phyloP scores from a whole-genome alignment of 2,797 vertebrate species.

The Malurus leucopterus region DNA sequence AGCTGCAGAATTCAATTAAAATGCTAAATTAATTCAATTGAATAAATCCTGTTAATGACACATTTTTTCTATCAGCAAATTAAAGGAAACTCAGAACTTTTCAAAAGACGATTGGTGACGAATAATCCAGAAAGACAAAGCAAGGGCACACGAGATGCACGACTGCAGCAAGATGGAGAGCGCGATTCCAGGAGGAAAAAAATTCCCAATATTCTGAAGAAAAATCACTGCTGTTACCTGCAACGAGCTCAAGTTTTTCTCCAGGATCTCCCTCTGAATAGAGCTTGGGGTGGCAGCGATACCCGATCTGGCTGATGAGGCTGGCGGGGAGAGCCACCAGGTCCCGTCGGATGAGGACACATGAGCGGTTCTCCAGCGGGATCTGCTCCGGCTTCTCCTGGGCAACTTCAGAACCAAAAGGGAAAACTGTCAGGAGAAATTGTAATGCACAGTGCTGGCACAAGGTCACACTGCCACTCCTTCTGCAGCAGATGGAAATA shows the following conservation, averaged over 20 bases:
- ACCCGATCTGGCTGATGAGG: conserved; percentile 97
- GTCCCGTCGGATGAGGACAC: conserved; percentile 93
- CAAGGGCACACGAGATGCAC: background rate
- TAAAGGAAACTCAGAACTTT: conserved; percentile 31
- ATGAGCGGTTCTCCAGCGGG: conserved; percentile 92
- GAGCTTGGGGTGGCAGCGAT: conserved; percentile 97
- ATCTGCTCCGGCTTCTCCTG: conserved; percentile 89
- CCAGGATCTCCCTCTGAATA: conserved; percentile 97
- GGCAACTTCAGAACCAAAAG: conserved; percentile 47
- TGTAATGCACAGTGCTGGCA: rapidly evolving
- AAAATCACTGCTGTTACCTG: conserved; percentile 74
- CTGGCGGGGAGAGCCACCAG: conserved; percentile 94
- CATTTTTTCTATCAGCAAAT: conserved; percentile 61
- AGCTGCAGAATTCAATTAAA: conserved; percentile 63
- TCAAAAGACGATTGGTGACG: conserved; percentile 1
- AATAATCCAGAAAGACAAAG: background rate
- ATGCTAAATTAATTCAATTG: conserved; percentile 67
- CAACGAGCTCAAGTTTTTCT: conserved; percentile 96
- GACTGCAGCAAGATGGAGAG: background rate
- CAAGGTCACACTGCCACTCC: background rate
- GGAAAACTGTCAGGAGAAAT: background rate
- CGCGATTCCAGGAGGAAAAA: background rate
- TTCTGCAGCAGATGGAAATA: background rate
- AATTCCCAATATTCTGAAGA: background rate
- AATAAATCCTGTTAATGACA: conserved; percentile 66